A percentile compares a stretch with the other conserved stretches of the same genome.
These are phyloP conservation scores for Turritopsis dohrnii DNA, from an alignment of 30 jellyfish, hydroid and myxozoan species.

Conservation along the genomic window DNA sequence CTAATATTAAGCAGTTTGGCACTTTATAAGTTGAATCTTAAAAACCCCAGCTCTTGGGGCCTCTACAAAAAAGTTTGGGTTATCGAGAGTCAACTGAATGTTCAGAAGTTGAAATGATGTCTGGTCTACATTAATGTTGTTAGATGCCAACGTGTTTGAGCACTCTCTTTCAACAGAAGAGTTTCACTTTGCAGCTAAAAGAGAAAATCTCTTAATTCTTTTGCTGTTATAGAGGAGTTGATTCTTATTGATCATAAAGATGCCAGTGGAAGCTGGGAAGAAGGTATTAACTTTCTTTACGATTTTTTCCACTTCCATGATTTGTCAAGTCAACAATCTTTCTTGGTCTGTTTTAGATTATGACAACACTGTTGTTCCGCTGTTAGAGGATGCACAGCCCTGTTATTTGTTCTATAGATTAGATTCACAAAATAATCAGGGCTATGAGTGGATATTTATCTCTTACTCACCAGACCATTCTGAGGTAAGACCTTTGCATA, in stretches of 20 bases:
- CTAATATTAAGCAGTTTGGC: too few relatives aligned
- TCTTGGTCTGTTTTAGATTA: constrained; percentile 49
- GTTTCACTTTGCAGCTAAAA: too few relatives aligned
- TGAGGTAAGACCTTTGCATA: constrained; percentile 43
- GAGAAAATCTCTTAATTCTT: background rate
- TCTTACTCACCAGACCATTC: constrained; percentile 95
- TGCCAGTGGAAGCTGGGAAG: constrained; percentile 91
- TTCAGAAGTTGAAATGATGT: too few relatives aligned
- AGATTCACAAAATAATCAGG: constrained; percentile 83
- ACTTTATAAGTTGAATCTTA: too few relatives aligned
- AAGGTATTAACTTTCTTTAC: constrained; percentile 43
- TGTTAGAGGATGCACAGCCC: constrained; percentile 72
- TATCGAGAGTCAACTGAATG: too few relatives aligned
- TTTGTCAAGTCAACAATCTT: too few relatives aligned
- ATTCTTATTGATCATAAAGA: constrained; percentile 47
- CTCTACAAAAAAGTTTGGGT: too few relatives aligned
- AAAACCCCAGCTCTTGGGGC: too few relatives aligned
- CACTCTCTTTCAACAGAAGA: too few relatives aligned
- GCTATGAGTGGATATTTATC: constrained; percentile 93
- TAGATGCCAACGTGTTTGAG: too few relatives aligned
- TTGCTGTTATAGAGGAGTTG: constrained; percentile 58
- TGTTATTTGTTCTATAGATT: constrained; percentile 69
- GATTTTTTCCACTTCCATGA: background rate
- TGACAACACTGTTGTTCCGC: constrained; percentile 58
- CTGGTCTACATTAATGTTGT: too few relatives aligned